These are phyloP conservation scores for Montipora efflorescens DNA, from an alignment of 64 coral and sea anemone genomes.

Conservation along the genomic window DNA sequence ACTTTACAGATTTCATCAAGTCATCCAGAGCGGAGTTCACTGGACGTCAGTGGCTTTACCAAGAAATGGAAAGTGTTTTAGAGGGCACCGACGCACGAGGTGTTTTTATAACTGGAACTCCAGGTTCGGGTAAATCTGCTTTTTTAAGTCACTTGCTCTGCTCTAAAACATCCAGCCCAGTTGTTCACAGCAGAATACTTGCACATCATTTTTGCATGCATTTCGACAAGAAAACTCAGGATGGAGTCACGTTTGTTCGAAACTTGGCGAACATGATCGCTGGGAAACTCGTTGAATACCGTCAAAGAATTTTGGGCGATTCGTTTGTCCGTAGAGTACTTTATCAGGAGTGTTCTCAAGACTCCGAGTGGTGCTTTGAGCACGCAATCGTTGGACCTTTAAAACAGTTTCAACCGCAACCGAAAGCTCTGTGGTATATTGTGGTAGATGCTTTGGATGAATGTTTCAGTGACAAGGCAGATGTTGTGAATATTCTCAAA, in stretches of 20 bases:
- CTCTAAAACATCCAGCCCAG: slow-evolving; percentile 68
- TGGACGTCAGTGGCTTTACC: slow-evolving; percentile 87
- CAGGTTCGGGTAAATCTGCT: slow-evolving; percentile 93
- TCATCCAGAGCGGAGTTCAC: slow-evolving; percentile 71
- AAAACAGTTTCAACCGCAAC: slow-evolving; percentile 1
- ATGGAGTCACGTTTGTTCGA: slow-evolving; percentile 76
- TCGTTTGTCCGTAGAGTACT: slow-evolving; percentile 60
- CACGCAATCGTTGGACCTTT: slow-evolving; percentile 80
- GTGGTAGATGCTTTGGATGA: slow-evolving; percentile 95
- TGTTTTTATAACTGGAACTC: slow-evolving; percentile 87
- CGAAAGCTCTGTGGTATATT: slow-evolving; percentile 55
- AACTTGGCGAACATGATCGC: slow-evolving; percentile 92
- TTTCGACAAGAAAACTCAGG: slow-evolving; percentile 78
- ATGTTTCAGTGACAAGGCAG: slow-evolving; percentile 61
- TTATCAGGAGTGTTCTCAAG: slow-evolving; percentile 65
- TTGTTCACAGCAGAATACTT: slow-evolving; percentile 78
- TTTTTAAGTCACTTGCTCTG: slow-evolving; percentile 86
- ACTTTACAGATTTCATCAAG: slow-evolving; percentile 71
- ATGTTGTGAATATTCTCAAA: slow-evolving; percentile 67
- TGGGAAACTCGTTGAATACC: slow-evolving; percentile 49
- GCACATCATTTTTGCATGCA: slow-evolving; percentile 92
- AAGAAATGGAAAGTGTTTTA: slow-evolving; percentile 52
- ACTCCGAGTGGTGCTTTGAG: slow-evolving; percentile 83
- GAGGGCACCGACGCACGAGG: slow-evolving; percentile 13
- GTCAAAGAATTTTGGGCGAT: slow-evolving; percentile 37